Evolutionary conservation across 2,888 invertebrate genomes (phyloP).

Genomic region (Trachelus stipa): DNA sequence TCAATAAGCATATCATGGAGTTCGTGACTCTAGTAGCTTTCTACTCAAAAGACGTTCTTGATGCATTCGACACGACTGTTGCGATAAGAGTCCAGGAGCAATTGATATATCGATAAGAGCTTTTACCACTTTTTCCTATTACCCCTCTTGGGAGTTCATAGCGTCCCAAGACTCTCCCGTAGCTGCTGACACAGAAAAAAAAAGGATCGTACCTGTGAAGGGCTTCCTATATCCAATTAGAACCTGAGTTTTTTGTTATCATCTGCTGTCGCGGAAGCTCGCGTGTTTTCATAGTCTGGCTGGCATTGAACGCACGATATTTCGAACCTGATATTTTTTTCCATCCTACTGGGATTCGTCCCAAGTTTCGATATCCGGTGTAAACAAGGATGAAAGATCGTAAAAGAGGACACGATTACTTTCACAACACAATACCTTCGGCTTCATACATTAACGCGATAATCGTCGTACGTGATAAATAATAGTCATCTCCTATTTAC

Average conservation of each 20-base stretch:
- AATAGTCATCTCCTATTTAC: neutral
- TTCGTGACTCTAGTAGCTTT: neutral
- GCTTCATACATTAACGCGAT: neutral
- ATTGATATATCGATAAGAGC: neutral
- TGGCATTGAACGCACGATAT: neutral
- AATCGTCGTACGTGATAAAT: neutral
- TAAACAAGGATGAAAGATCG: neutral
- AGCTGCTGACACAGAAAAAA: constrained; percentile 56
- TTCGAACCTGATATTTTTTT: neutral
- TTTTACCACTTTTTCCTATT: neutral
- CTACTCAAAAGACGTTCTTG: neutral
- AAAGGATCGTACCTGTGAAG: constrained; percentile 37
- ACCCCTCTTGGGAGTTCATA: neutral
- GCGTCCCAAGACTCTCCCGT: constrained; percentile 3
- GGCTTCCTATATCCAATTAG: constrained; percentile 64
- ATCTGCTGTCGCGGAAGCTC: constrained; percentile 22
- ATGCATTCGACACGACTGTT: neutral
- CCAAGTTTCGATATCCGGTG: neutral
- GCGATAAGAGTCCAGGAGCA: neutral
- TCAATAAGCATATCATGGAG: neutral
- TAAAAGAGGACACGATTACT: neutral
- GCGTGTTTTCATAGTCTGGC: neutral
- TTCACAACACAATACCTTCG: neutral
- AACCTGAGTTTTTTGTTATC: constrained; percentile 48
- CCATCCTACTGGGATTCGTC: neutral